These are phyloP conservation scores for silkworm (Bombyx mori) DNA, from an alignment of 1,140 invertebrate species.

Conservation along the genomic window DNA sequence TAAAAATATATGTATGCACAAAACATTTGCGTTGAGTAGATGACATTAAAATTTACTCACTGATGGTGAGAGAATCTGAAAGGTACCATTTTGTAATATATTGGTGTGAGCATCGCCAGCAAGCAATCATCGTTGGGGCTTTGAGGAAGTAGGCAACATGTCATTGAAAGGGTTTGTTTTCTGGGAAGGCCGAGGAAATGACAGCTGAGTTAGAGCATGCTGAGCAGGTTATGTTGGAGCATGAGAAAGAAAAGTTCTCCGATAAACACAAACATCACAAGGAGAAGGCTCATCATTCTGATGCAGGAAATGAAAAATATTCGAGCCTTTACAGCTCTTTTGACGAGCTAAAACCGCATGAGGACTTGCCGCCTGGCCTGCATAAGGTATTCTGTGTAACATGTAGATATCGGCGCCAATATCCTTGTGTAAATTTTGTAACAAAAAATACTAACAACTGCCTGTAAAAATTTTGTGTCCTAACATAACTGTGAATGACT, in stretches of 20 bases:
- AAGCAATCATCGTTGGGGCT: conserved; percentile 39
- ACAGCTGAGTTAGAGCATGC: conserved; percentile 68
- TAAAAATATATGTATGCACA: too few relatives aligned
- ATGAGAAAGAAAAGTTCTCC: conserved; percentile 59
- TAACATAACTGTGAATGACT: too few relatives aligned
- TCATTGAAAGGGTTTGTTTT: conserved; percentile 63
- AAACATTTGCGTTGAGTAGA: too few relatives aligned
- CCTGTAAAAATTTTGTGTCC: conserved; percentile 2
- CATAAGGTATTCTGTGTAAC: conserved; percentile 50
- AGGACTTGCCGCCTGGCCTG: conserved; percentile 45
- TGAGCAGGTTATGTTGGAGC: conserved; percentile 66
- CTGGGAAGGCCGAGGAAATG: conserved; percentile 69
- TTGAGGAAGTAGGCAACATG: conserved; percentile 29
- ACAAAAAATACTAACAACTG: conserved; percentile 17
- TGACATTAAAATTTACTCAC: too few relatives aligned
- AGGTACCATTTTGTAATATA: conserved; percentile 21
- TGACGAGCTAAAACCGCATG: conserved; percentile 67
- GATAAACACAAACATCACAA: conserved; percentile 58
- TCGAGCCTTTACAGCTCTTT: conserved; percentile 69
- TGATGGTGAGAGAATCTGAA: too few relatives aligned
- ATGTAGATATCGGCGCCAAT: conserved; percentile 32
- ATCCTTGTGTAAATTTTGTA: conserved; percentile 26
- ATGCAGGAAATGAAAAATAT: conserved; percentile 62
- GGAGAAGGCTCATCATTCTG: conserved; percentile 40
- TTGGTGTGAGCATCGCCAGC: conserved; percentile 36